Percentiles rank a stretch among this genome's conserved stretches.
These are phyloP conservation scores for Larimichthys polyactis DNA, from an alignment of 2,113 vertebrate species.

Conservation along the genomic window DNA sequence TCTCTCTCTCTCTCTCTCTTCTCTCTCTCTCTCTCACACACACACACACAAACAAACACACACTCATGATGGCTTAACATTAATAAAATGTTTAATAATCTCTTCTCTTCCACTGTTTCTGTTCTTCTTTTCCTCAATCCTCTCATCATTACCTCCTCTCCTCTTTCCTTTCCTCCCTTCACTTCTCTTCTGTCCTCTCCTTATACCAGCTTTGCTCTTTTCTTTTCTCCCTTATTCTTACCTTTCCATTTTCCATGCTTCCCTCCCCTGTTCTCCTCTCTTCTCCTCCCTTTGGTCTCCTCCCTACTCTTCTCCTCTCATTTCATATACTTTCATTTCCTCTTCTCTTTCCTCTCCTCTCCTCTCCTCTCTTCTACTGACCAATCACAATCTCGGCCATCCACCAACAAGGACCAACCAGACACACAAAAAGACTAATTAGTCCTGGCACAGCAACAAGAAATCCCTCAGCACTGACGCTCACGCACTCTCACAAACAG, in stretches of 20 bases:
- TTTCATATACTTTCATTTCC: not conserved
- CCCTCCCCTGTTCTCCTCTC: not conserved
- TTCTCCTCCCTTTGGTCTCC: not conserved
- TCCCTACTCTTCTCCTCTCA: not conserved
- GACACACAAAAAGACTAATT: slow-evolving; percentile 75
- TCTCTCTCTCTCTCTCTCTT: slow-evolving; percentile 2
- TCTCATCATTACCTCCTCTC: not conserved
- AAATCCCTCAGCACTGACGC: slow-evolving; percentile 49
- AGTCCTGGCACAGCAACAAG: slow-evolving; percentile 58
- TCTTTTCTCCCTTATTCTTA: not conserved
- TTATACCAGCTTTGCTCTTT: not conserved
- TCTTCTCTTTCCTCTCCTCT: not conserved
- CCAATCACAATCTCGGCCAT: slow-evolving; percentile 55
- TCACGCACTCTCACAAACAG: slow-evolving; percentile 43
- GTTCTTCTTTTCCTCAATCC: not conserved
- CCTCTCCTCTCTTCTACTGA: not conserved
- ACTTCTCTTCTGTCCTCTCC: not conserved
- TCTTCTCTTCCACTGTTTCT: slow-evolving; percentile 4
- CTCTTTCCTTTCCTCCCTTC: not conserved
- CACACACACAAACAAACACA: not conserved
- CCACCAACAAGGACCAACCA: slow-evolving; percentile 43
- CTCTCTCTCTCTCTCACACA: not conserved
- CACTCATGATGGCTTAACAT: slow-evolving; percentile 31
- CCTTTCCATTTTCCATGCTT: not conserved
- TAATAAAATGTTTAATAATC: slow-evolving; percentile 49